Evolutionary conservation across 2,888 invertebrate species (phyloP).

Genomic region (Drosophila mulleri): DNA sequence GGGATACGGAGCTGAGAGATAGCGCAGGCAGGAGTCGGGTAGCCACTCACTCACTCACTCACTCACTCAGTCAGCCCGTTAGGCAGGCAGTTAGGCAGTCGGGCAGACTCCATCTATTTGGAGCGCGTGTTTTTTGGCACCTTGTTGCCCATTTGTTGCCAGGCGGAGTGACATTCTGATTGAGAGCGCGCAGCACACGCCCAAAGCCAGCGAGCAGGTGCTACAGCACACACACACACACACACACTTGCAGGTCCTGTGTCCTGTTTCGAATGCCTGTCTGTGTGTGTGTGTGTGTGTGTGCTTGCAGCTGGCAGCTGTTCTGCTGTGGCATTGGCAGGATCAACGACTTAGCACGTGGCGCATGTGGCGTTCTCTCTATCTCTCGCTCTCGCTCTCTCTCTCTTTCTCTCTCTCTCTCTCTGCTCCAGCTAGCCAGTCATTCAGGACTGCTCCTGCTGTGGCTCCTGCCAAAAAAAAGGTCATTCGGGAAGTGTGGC

Average conservation of each 20-base stretch:
- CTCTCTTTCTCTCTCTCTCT: background rate
- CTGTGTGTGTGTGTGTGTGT: conserved; percentile 3
- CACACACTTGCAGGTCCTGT: conserved; percentile 35
- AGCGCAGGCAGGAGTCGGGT: background rate
- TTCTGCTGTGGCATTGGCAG: conserved; percentile 57
- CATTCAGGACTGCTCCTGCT: conserved; percentile 29
- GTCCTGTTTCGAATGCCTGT: conserved; percentile 16
- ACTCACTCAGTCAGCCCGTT: background rate
- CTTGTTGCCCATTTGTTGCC: conserved; percentile 67
- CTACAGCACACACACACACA: conserved; percentile 10
- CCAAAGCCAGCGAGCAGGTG: conserved; percentile 54
- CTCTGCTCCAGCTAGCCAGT: conserved; percentile 29
- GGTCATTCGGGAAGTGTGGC: conserved; percentile 78
- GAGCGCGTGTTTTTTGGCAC: conserved; percentile 35
- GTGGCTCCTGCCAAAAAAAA: conserved; percentile 76
- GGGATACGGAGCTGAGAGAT: background rate
- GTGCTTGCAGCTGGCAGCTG: conserved; percentile 58
- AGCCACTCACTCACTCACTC: background rate
- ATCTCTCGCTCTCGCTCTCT: background rate
- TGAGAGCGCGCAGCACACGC: conserved; percentile 57
- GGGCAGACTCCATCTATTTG: background rate
- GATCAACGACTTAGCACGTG: conserved; percentile 80
- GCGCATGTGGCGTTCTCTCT: conserved; percentile 73
- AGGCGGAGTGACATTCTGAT: conserved; percentile 69
- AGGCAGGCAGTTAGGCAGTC: background rate